These are phyloP conservation scores for Dicycla oo DNA, from an alignment of 2,888 invertebrate species.

Conservation along the genomic window DNA sequence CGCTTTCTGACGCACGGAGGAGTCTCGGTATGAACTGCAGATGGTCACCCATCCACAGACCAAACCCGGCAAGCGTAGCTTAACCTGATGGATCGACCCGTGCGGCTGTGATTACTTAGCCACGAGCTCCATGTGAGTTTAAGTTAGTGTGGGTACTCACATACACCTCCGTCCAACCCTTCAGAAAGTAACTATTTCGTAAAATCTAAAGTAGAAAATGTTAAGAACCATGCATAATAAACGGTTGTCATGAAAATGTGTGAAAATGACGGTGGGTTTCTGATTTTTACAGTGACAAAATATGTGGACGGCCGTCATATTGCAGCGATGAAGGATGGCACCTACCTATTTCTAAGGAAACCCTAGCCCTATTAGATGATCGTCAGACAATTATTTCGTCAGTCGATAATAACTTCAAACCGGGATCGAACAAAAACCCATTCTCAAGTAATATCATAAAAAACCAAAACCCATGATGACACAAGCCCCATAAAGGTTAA, in stretches of 20 bases:
- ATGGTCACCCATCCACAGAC: too few species aligned
- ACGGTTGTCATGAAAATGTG: background rate
- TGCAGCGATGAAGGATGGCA: background rate
- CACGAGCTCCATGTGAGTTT: background rate
- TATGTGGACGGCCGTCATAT: background rate
- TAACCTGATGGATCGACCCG: too few species aligned
- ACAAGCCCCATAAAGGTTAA: constrained; percentile 57
- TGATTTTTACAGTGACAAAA: background rate
- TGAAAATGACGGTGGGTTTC: background rate
- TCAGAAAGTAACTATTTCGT: background rate
- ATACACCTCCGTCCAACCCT: background rate
- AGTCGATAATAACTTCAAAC: constrained; percentile 10
- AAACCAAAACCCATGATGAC: constrained; percentile 50
- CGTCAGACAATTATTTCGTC: constrained; percentile 5
- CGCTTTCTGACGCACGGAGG: too few species aligned
- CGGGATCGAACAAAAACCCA: constrained; percentile 13
- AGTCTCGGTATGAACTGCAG: too few species aligned
- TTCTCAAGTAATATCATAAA: constrained; percentile 31
- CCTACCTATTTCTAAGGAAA: background rate
- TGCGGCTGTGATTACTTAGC: too few species aligned
- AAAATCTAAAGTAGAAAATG: background rate
- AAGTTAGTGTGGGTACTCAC: background rate
- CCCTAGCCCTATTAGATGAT: background rate
- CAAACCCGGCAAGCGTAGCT: too few species aligned
- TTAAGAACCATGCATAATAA: background rate